phyloP scores from a whole-genome alignment of 1,140 invertebrate genomes.

The Nylanderia fulva region DNA sequence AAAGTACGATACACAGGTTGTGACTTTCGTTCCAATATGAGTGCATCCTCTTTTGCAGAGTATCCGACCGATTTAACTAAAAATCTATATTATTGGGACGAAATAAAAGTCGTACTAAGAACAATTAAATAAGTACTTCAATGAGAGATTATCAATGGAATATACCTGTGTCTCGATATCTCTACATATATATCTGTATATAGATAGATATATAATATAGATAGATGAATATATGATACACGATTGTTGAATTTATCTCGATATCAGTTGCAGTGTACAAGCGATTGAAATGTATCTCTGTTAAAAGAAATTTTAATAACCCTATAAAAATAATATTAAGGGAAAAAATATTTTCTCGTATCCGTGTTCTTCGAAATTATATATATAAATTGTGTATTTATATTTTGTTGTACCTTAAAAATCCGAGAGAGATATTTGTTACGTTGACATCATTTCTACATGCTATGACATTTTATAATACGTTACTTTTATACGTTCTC shows the following conservation, averaged over 20 bases:
- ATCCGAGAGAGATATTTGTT: too few species aligned
- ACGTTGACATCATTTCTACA: too few species aligned
- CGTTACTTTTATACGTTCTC: too few species aligned
- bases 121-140: constrained; percentile 21
- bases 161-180: background rate
- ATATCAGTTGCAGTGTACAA: background rate
- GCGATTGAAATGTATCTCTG: background rate
- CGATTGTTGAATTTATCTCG: background rate
- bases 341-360: background rate
- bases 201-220: background rate
- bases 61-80: constrained; percentile 68
- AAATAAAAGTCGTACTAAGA: constrained; percentile 9
- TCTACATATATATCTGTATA: background rate
- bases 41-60: constrained; percentile 45
- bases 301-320: background rate
- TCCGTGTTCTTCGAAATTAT: too few species aligned
- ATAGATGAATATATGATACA: too few species aligned
- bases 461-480: too few species aligned
- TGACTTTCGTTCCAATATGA: background rate
- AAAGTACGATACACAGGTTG: constrained; percentile 24
- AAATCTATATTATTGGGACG: constrained; percentile 39
- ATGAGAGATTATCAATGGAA: background rate
- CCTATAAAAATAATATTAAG: background rate
- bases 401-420: too few species aligned
- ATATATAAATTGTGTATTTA: too few species aligned